phyloP scores from a whole-genome alignment of 2,797 vertebrate species.

The Bufotes viridis region DNA sequence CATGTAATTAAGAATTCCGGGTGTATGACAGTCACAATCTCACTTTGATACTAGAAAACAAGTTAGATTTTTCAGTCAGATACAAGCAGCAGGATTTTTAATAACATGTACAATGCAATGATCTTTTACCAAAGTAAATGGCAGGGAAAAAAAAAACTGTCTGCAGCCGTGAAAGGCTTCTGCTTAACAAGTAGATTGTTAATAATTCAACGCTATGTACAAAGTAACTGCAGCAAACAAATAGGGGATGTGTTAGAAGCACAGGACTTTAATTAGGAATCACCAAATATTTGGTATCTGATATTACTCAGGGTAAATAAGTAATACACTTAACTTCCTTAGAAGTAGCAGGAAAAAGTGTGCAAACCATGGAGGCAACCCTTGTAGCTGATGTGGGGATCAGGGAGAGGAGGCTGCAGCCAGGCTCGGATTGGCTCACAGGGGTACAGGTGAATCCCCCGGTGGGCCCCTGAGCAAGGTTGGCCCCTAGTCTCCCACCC shows the following conservation, averaged over 20 bases:
- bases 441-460: too few relatives aligned
- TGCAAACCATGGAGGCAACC: not conserved
- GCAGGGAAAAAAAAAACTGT: slow-evolving; percentile 20
- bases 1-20: slow-evolving; percentile 61
- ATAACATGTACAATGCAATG: slow-evolving; percentile 21
- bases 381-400: not conserved
- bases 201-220: not conserved
- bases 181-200: not conserved
- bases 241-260: not conserved
- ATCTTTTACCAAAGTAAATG: slow-evolving; percentile 57
- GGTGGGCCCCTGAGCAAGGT: too few relatives aligned
- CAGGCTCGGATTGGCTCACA: too few relatives aligned
- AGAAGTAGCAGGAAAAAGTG: not conserved
- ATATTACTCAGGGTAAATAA: not conserved
- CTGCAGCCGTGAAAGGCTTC: not conserved
- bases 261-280: not conserved
- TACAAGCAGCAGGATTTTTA: slow-evolving; percentile 53
- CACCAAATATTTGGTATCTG: not conserved
- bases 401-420: not conserved
- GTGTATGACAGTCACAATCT: slow-evolving; percentile 58
- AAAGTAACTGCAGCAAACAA: slow-evolving; percentile 6
- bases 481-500: too few relatives aligned
- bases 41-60: slow-evolving; percentile 47
- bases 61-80: slow-evolving; percentile 44
- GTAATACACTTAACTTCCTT: not conserved